A percentile compares a stretch with the other conserved stretches of the same genome.
phyloP scores from a whole-genome alignment of 2,888 invertebrate genomes.

The Cynaeus angustus region DNA sequence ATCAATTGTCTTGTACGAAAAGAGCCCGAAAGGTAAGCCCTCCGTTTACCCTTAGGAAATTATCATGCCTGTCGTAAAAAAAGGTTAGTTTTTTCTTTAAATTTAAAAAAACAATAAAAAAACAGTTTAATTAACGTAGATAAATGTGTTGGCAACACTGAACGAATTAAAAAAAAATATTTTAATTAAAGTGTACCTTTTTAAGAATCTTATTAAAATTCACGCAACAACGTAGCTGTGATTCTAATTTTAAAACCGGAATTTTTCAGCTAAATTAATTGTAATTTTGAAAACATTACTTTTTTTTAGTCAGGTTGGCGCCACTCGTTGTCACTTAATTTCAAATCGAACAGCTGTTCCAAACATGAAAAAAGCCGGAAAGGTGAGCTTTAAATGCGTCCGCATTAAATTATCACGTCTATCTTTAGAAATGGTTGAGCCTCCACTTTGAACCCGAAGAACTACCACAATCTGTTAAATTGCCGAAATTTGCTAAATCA shows the following conservation, averaged over 20 bases:
- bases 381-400: constrained; percentile 9
- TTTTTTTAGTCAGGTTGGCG: neutral
- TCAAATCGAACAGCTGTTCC: neutral
- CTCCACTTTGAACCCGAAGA: constrained; percentile 51
- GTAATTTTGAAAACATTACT: no score
- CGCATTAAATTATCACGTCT: no score
- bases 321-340: constrained; percentile 9
- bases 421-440: constrained; percentile 56
- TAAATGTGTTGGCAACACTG: constrained; percentile 25
- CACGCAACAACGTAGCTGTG: no score
- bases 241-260: no score
- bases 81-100: no score
- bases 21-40: constrained; percentile 25
- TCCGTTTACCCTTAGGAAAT: neutral
- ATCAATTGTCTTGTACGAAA: neutral
- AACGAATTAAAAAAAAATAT: neutral
- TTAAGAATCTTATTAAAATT: no score
- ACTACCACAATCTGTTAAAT: neutral
- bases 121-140: no score
- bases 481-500: neutral
- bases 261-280: no score
- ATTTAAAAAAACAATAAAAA: no score
- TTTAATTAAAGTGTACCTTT: no score
- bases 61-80: constrained; percentile 46
- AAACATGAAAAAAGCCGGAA: constrained; percentile 26